phyloP scores from a whole-genome alignment of 2,113 vertebrate species.

The Nycticebus coucang region DNA sequence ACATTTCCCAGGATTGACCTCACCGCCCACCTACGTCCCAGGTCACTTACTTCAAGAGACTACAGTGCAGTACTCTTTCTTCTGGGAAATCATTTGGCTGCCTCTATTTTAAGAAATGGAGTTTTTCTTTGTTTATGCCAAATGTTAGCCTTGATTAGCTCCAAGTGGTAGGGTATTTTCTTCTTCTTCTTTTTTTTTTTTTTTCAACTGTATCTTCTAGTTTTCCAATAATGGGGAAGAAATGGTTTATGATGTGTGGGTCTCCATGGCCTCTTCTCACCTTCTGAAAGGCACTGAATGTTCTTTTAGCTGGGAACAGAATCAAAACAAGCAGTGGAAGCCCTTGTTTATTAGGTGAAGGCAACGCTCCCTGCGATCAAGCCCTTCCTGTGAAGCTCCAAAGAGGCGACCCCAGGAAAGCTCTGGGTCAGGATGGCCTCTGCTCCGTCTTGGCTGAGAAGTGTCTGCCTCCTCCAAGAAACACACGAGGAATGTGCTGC shows the following conservation, averaged over 20 bases:
- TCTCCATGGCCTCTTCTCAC: not conserved
- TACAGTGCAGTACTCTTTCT: not conserved
- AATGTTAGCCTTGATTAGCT: not conserved
- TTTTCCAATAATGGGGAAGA: not conserved
- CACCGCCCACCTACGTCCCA: not conserved
- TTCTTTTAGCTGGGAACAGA: conserved; percentile 55
- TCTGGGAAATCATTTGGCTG: not conserved
- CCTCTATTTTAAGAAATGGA: not conserved
- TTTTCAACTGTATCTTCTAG: not conserved
- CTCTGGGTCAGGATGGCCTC: not conserved
- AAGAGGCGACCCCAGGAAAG: not conserved
- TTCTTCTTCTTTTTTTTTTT: not conserved
- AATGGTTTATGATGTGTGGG: not conserved
- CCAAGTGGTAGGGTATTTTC: not conserved
- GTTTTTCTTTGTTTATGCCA: not conserved
- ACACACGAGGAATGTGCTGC: not conserved
- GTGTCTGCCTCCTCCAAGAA: not conserved
- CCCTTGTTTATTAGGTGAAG: not conserved
- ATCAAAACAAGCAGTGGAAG: not conserved
- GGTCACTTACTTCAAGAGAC: not conserved
- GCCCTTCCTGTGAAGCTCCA: not conserved
- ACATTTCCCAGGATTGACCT: not conserved
- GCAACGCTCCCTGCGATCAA: not conserved
- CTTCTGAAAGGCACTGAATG: conserved; percentile 35
- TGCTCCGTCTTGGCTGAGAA: not conserved